Conservation (phyloP, 2,113 vertebrate genomes). For the Nerophis ophidion region DNA sequence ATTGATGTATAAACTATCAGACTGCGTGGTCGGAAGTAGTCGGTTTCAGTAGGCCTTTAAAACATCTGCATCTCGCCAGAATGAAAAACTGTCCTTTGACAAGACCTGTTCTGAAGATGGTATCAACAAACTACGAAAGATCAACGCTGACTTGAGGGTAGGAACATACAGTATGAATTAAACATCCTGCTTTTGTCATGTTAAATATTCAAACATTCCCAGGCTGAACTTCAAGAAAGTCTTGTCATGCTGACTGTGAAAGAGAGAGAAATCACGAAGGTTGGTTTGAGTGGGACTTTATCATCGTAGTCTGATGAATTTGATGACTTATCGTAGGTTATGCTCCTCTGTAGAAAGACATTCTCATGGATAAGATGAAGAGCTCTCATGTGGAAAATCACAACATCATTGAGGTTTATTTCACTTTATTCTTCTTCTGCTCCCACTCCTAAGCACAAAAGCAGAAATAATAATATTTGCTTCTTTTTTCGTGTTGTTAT, state of each 20-base stretch:
- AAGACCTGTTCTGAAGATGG: constrained; percentile 56
- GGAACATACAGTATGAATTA: constrained; percentile 13
- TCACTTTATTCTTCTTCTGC: not conserved
- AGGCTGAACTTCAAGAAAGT: constrained; percentile 66
- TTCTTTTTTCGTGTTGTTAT: not conserved
- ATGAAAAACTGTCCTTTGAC: constrained; percentile 65
- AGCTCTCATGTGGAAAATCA: constrained; percentile 63
- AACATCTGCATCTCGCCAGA: constrained; percentile 42
- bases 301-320: not conserved
- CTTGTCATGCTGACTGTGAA: constrained; percentile 52
- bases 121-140: constrained; percentile 59
- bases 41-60: no score
- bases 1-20: no score
- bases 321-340: not conserved
- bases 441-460: not conserved
- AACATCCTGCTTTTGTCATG: not conserved
- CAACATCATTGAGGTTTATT: constrained; percentile 66
- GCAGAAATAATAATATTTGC: not conserved
- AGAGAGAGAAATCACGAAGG: constrained; percentile 67
- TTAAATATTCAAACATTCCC: constrained; percentile 23
- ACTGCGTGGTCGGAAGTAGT: no score
- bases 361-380: constrained; percentile 67
- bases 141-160: constrained; percentile 62
- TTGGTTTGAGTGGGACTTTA: constrained; percentile 19
- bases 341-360: constrained; percentile 54